Evolutionary conservation across 2,113 vertebrate species (phyloP), one percentile per base, ranked within the genome.

Genomic region (Odocoileus hemionus): DNA sequence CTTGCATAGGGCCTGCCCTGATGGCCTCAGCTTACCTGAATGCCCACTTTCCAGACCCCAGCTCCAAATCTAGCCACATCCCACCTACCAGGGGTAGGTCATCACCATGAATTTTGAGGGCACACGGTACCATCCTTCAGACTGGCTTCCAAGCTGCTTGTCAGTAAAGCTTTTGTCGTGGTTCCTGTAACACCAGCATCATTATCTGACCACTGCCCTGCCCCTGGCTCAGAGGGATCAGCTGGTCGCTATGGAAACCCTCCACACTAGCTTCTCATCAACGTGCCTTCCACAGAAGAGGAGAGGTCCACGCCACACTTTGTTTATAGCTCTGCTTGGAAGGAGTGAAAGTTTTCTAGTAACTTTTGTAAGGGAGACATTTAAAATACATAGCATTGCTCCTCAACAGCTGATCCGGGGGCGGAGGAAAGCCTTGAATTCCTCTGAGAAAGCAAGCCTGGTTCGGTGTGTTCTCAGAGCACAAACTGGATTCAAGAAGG

Each of bases 361-460:
- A 85, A 80, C 94, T 60, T 64, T 87, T 94, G 3, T 21, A 92
- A 94, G 52, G 15, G 55, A 89, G 60, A 45, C 80, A 12, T 89
- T 96, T 80, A 90, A 91, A 89, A 93, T 76, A 30, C 57, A 30
- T 23, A 25, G 13, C 33, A 9, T 12, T 33, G 55, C 61, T 55
- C 55, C 76, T 61, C 76, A 14, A 25, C 76, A 82, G 94, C 91
- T 85, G 93, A 94, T 19, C 47, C 57, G n/a, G 19, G 57, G 91
- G 84, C 13, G 47, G 52, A 84, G 79, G 80, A 86, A 82, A 96
- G 57, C 23, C 57, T 85, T 58, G 89, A 43, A 47, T 86, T 85
- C 74, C 36, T 79, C 45, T 5, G 2, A 52, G 80, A 70, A 74
- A 83, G 76, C 2, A 58, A 33, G 17, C 11, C 5, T 17, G 33